Percentiles rank a stretch among this genome's conserved stretches.
Evolutionary conservation across 2,797 vertebrate genomes (phyloP).

Genomic region (Alca torda): DNA sequence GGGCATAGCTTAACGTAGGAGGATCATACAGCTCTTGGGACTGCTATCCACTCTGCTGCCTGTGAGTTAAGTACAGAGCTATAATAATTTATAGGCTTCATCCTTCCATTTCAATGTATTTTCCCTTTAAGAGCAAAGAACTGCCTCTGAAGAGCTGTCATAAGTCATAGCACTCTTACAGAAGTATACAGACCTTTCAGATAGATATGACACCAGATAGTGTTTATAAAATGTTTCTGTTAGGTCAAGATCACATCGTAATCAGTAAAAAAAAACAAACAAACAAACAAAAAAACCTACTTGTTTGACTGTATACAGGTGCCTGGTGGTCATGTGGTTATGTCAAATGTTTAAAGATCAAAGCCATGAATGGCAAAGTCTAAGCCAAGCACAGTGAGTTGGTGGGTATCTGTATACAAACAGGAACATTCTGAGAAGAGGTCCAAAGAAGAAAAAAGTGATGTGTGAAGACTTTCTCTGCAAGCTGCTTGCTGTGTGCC

Average conservation of each 20-base stretch:
- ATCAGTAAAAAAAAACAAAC: neutral
- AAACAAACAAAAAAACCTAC: neutral
- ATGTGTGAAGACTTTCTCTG: neutral
- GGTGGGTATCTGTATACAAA: neutral
- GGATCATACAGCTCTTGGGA: neutral
- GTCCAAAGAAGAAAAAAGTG: neutral
- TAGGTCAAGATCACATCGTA: neutral
- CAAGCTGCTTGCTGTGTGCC: neutral
- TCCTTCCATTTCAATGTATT: neutral
- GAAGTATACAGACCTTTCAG: neutral
- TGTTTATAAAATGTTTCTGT: neutral
- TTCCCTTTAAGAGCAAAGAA: neutral
- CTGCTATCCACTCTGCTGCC: neutral
- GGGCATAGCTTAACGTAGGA: neutral
- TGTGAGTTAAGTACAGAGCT: slow-evolving; percentile 11
- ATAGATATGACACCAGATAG: neutral
- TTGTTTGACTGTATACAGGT: neutral
- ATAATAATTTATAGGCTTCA: slow-evolving; percentile 27
- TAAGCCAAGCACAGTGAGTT: neutral
- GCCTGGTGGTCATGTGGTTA: neutral
- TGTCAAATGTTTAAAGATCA: neutral
- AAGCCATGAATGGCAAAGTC: neutral
- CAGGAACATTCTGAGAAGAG: neutral
- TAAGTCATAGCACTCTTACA: neutral
- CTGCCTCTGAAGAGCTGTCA: neutral